Evolutionary conservation across 2,113 vertebrate genomes (phyloP).

Genomic region (Apeltes quadracus): DNA sequence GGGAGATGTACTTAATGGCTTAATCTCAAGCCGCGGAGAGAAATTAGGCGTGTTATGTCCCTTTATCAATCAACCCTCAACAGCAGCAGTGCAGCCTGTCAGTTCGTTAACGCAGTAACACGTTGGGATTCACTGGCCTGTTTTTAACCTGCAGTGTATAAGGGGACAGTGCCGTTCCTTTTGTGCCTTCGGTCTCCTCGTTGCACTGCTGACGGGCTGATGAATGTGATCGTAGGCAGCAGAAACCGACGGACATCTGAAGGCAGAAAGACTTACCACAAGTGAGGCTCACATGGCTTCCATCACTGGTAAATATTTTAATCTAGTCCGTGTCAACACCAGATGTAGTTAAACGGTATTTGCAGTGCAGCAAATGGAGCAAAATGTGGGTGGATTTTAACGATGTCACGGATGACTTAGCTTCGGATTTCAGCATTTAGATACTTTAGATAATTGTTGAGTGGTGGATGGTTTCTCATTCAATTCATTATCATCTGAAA

Average conservation of each 20-base stretch:
- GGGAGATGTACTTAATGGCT: slow-evolving; percentile 42
- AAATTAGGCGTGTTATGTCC: background rate
- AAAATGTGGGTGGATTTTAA: background rate
- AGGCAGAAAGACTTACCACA: slow-evolving; percentile 18
- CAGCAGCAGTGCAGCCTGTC: slow-evolving; percentile 24
- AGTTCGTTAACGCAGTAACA: slow-evolving; percentile 16
- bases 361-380: background rate
- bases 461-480: slow-evolving; percentile 31
- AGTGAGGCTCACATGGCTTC: slow-evolving; percentile 1
- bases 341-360: background rate
- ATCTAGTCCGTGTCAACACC: background rate
- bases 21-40: slow-evolving; percentile 26
- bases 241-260: slow-evolving; percentile 38
- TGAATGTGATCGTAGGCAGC: slow-evolving; percentile 22
- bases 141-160: slow-evolving; percentile 11
- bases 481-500: slow-evolving; percentile 27
- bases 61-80: slow-evolving; percentile 25
- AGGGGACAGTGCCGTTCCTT: slow-evolving; percentile 10
- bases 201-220: slow-evolving; percentile 33
- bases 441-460: background rate
- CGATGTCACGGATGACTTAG: slow-evolving; percentile 15
- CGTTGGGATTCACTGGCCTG: slow-evolving; percentile 32
- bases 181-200: slow-evolving; percentile 24
- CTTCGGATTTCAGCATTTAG: slow-evolving; percentile 1
- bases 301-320: background rate